phyloP scores from a whole-genome alignment of 2,113 vertebrate genomes.

The Odontophorus gujanensis region DNA sequence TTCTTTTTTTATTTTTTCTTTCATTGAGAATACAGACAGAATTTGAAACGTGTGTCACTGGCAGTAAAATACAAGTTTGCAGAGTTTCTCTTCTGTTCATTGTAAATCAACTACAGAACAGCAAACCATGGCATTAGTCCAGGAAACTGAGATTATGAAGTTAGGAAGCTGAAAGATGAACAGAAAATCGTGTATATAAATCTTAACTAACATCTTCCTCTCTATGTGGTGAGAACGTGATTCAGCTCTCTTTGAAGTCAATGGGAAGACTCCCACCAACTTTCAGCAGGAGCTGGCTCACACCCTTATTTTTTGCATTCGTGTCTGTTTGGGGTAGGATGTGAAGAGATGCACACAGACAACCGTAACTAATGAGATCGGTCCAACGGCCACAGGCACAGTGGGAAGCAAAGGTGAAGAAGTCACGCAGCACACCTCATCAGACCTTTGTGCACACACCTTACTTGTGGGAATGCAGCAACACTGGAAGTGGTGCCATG shows the following conservation, averaged over 20 bases:
- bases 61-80: slow-evolving; percentile 58
- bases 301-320: background rate
- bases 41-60: slow-evolving; percentile 46
- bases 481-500: background rate
- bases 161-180: slow-evolving; percentile 31
- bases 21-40: slow-evolving; percentile 38
- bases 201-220: background rate
- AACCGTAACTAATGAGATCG: accelerated
- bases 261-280: background rate
- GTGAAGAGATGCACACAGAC: accelerated
- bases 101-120: slow-evolving; percentile 61
- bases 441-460: background rate
- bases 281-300: background rate
- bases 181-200: slow-evolving; percentile 25
- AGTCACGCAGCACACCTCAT: background rate
- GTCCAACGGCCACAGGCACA: background rate
- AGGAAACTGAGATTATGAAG: slow-evolving; percentile 57
- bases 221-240: background rate
- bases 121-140: slow-evolving; percentile 45
- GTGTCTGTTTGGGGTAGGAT: background rate
- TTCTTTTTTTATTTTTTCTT: background rate
- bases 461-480: background rate
- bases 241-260: slow-evolving; percentile 14
- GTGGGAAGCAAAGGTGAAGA: background rate
- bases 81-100: slow-evolving; percentile 62